Base-by-base conservation (phyloP, 1,140 invertebrate genomes). In the Meloidogyne chitwoodi region DNA sequence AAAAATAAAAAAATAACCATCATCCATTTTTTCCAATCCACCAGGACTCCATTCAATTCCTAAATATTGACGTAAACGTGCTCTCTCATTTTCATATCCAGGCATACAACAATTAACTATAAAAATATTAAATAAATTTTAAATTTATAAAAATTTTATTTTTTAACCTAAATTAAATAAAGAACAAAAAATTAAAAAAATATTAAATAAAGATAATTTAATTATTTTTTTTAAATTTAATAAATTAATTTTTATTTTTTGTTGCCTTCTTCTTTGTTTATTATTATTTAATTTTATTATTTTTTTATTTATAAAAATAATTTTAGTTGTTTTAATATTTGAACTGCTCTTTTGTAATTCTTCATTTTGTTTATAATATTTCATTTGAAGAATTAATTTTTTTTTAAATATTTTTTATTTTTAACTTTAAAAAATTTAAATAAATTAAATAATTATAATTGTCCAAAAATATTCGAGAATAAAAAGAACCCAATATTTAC, bases 21-120 rank as follows among this genome's bases (percentile, higher is more conserved):
- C 65, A 70, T 81, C 80, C 80, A 76, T 78, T 38, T 63, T 74
- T 31, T 77, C 75, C 19, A 81, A 44, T 10, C 75, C 80, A 27
- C 72, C 65, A 31, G 75, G 80, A 16, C 74, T 63, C 80, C 80
- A 81, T 76, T 81, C 80, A 66, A 81, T 76, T 0, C 80, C 80
- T 34, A 81, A 74, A 61, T 81, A 81, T 74, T 56, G 48, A 6
- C 48, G 4, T n/a, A 56, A 56, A 56, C 48, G 48, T 19, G 48
- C 48, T 56, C 48, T 56, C 6, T 56, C 48, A 56, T 56, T 56
- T 56, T 56, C 48, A 56, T 56, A 56, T 19, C 48, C 48, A 56
- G 48, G 48, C 48, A 56, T 56, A 56, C 48, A 56, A 56, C 19
- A 56, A 56, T 22, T 56, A 56, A 8, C 48, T 56, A 56, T 1